phyloP scores from a whole-genome alignment of 2,888 invertebrate genomes.

The Monochamus alternatus region DNA sequence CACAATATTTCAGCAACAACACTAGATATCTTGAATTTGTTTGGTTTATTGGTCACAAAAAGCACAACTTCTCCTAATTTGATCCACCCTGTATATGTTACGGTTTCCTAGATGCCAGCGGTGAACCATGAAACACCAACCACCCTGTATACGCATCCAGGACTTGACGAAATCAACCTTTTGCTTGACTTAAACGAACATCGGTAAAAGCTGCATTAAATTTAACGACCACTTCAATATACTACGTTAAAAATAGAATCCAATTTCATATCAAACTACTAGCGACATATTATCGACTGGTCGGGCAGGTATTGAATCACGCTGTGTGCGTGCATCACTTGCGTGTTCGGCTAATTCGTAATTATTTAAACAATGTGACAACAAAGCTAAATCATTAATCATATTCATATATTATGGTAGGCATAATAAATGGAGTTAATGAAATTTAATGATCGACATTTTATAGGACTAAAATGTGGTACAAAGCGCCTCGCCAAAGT shows the following conservation, averaged over 20 bases:
- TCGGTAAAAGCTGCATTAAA: background rate
- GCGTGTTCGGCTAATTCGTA: constrained; percentile 8
- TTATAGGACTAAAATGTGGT: background rate
- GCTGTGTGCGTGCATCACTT: constrained; percentile 3
- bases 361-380: constrained; percentile 12
- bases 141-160: background rate
- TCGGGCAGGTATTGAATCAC: background rate
- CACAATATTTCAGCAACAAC: too few relatives aligned
- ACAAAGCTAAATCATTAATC: constrained; percentile 12
- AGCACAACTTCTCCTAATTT: too few relatives aligned
- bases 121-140: too few relatives aligned
- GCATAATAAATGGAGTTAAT: constrained; percentile 1
- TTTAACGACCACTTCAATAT: background rate
- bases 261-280: constrained; percentile 3
- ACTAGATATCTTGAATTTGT: too few relatives aligned
- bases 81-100: too few relatives aligned
- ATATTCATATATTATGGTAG: background rate
- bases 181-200: background rate
- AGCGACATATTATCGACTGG: background rate
- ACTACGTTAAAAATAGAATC: background rate
- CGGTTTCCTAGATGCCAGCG: too few relatives aligned
- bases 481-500: too few relatives aligned
- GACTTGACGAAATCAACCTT: background rate
- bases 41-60: too few relatives aligned
- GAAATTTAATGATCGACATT: background rate